A percentile compares a stretch with the other conserved stretches of the same genome.
Conservation (phyloP, 2,888 invertebrate genomes). For the Tinea pellionella region DNA sequence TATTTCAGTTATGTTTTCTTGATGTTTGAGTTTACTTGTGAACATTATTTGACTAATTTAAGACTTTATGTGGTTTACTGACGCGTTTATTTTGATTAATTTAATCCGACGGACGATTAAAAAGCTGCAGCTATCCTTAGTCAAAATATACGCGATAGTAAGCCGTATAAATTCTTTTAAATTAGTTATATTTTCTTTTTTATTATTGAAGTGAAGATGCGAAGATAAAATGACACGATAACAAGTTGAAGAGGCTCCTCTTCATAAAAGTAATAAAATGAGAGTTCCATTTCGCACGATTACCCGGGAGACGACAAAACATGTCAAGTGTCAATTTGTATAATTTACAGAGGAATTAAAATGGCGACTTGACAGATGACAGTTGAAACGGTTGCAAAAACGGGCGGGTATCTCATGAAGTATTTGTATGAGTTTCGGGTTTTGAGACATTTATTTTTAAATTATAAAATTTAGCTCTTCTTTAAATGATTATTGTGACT, state of each 20-base stretch:
- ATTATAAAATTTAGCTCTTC: neutral
- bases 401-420: neutral
- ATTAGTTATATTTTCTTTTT: too few species aligned
- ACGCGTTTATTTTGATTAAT: too few species aligned
- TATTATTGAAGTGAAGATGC: too few species aligned
- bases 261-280: slow-evolving; percentile 43
- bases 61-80: too few species aligned
- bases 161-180: too few species aligned
- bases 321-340: slow-evolving; percentile 62
- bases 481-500: neutral
- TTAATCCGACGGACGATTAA: too few species aligned
- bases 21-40: too few species aligned
- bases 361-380: slow-evolving; percentile 56
- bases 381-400: slow-evolving; percentile 28
- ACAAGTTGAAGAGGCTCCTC: slow-evolving; percentile 27
- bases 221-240: slow-evolving; percentile 20
- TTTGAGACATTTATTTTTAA: neutral
- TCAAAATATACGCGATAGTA: too few species aligned
- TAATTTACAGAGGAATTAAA: slow-evolving; percentile 59
- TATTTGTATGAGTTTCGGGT: neutral
- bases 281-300: slow-evolving; percentile 49
- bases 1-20: too few species aligned
- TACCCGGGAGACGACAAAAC: slow-evolving; percentile 61
- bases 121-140: too few species aligned
- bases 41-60: too few species aligned